Conservation (phyloP, 2,113 vertebrate species). For the Salminus brasiliensis region DNA sequence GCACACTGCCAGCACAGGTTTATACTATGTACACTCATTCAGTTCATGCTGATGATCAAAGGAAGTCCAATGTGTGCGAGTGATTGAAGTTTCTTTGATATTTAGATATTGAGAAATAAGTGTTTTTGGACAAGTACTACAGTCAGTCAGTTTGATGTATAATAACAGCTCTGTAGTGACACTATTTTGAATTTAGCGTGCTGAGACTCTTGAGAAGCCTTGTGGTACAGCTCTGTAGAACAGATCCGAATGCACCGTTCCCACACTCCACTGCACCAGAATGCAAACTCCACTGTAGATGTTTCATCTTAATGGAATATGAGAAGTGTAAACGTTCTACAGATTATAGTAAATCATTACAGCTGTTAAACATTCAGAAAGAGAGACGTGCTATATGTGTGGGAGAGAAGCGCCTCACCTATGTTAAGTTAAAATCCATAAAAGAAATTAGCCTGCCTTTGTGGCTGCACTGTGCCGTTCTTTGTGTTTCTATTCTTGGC, state of each 20-base stretch:
- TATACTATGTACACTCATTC: background rate
- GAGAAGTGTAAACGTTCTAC: slow-evolving; percentile 17
- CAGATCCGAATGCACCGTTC: background rate
- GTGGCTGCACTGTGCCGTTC: slow-evolving; percentile 12
- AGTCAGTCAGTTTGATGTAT: background rate
- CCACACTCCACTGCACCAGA: background rate
- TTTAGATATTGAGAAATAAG: background rate
- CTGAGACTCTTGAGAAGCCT: background rate
- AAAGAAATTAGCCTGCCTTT: slow-evolving; percentile 1
- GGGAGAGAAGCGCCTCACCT: background rate
- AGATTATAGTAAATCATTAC: slow-evolving; percentile 39
- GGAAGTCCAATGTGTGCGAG: background rate
- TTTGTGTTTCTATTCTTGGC: slow-evolving; percentile 43
- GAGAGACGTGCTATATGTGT: background rate
- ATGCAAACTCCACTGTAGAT: background rate
- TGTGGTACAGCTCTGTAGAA: background rate
- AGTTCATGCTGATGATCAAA: background rate
- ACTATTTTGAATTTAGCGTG: background rate
- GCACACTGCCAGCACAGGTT: background rate
- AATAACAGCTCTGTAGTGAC: background rate
- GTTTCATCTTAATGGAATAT: background rate
- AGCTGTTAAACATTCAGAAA: slow-evolving; percentile 35
- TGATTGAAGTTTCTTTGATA: background rate
- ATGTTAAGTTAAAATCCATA: background rate
- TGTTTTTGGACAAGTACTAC: background rate